Evolutionary conservation across 35 echinoderm and acorn worm species (phyloP), one percentile per base, ranked within the genome.

Genomic region (Chiridota heheva): DNA sequence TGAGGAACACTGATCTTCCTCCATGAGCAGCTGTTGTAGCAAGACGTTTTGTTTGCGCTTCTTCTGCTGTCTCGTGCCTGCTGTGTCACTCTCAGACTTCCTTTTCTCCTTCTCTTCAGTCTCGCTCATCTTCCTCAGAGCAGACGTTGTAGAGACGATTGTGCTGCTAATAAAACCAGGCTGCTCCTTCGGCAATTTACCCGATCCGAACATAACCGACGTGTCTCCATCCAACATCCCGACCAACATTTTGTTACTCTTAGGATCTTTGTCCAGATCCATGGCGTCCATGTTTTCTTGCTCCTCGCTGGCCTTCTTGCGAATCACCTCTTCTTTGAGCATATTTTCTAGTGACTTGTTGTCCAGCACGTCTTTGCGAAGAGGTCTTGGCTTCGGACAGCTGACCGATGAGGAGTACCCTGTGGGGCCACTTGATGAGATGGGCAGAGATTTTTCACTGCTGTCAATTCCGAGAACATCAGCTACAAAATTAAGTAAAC

Each of bases 91-190:
- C 12, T 62, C 58, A 18, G 2, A 12, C 31, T 40, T 64, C 55
- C 12, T 44, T 16, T 61, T 75, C 64, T 24, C 46, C 74, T 35
- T 16, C 42, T 33, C 69, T 17, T 18, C 75, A 30, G 51, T 46
- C 17, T 95, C 91, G 29, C 79, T 70, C 42, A 75, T 74, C 13
- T 70, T 71, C 18, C 81, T 57, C 36, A 88, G 65, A 40, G 73
- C 74, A 2, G 86, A 89, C 2, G 91, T 89, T 7, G 91, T 95
- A 18, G 91, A 95, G 15, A 95, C 91, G 35, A 95, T 82, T 20
- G 81, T 89, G 44, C 86, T 89, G 56, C 86, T 84, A 4, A 95
- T 86, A 85, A 95, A 95, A 18, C 86, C 91, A 0, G 78, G 86
- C 84, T 96, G 92, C 26, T 96, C 88, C 30, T 81, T 60, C 26